Conservation (phyloP, 2,113 vertebrate genomes). For the Rhombomys opimus region DNA sequence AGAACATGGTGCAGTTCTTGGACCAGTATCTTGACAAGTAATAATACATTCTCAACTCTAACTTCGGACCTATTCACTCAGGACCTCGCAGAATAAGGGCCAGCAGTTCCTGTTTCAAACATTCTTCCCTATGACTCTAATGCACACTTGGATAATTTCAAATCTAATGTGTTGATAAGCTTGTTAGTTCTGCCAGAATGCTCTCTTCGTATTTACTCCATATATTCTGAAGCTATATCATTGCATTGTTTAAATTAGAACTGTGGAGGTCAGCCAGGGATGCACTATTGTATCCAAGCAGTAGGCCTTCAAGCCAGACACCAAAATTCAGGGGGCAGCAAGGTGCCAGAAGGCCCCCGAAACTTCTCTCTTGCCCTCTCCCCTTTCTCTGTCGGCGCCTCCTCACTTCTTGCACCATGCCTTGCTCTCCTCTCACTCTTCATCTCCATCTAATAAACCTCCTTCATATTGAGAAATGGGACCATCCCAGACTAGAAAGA, state of each 20-base stretch:
- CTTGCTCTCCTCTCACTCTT: too few species aligned
- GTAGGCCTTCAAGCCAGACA: too few species aligned
- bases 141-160: neutral
- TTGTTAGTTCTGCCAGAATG: neutral
- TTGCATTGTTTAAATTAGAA: neutral
- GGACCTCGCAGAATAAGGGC: neutral
- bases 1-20: neutral
- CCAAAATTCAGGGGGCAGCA: too few species aligned
- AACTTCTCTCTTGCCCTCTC: too few species aligned
- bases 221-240: constrained; percentile 18
- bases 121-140: neutral
- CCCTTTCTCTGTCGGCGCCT: too few species aligned
- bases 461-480: too few species aligned
- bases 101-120: neutral
- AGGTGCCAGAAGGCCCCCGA: too few species aligned
- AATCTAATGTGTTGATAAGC: neutral
- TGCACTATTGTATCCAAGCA: too few species aligned
- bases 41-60: neutral
- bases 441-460: too few species aligned
- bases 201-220: neutral
- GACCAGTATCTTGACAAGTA: neutral
- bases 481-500: too few species aligned
- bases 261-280: too few species aligned
- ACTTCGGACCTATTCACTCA: neutral
- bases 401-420: too few species aligned